Evolutionary conservation across 2,888 invertebrate species (phyloP).

Genomic region (Cryptocephalus primarius): DNA sequence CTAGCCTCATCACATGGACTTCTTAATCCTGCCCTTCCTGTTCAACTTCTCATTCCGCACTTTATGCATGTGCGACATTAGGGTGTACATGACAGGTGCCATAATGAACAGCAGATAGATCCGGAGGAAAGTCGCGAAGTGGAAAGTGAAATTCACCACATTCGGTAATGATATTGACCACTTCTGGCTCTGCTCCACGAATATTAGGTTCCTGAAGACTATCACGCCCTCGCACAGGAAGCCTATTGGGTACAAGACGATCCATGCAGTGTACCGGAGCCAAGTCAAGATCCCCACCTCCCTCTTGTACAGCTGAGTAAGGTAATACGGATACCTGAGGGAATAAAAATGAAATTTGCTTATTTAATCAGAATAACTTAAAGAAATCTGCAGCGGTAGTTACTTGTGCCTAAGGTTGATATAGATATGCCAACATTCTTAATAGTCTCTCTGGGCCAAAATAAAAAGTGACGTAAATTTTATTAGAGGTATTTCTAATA

Average conservation of each 20-base stretch:
- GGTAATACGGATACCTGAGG: slow-evolving; percentile 85
- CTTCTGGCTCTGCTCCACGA: slow-evolving; percentile 72
- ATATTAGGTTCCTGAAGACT: slow-evolving; percentile 73
- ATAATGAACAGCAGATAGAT: slow-evolving; percentile 66
- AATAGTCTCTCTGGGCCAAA: too few relatives aligned
- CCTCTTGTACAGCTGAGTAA: slow-evolving; percentile 64
- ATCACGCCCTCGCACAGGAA: slow-evolving; percentile 78
- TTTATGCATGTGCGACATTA: slow-evolving; percentile 79
- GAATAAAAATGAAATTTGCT: background rate
- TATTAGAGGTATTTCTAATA: too few relatives aligned
- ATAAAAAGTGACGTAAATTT: too few relatives aligned
- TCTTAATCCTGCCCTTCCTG: too few relatives aligned
- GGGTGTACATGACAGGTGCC: slow-evolving; percentile 62
- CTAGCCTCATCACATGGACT: too few relatives aligned
- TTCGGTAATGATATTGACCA: slow-evolving; percentile 75
- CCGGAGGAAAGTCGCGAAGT: slow-evolving; percentile 69
- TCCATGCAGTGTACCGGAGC: slow-evolving; percentile 90
- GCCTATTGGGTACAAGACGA: slow-evolving; percentile 84
- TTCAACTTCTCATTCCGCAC: slow-evolving; percentile 57
- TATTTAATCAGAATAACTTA: too few relatives aligned
- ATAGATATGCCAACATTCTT: too few relatives aligned
- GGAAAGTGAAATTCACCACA: slow-evolving; percentile 73
- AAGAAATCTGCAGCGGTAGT: too few relatives aligned
- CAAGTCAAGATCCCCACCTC: slow-evolving; percentile 71
- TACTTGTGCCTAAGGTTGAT: too few relatives aligned